Percentiles rank a stretch among this genome's conserved stretches.
These are phyloP conservation scores for Oreochromis grahami DNA, from an alignment of 2,797 vertebrate genomes.

Conservation along the genomic window DNA sequence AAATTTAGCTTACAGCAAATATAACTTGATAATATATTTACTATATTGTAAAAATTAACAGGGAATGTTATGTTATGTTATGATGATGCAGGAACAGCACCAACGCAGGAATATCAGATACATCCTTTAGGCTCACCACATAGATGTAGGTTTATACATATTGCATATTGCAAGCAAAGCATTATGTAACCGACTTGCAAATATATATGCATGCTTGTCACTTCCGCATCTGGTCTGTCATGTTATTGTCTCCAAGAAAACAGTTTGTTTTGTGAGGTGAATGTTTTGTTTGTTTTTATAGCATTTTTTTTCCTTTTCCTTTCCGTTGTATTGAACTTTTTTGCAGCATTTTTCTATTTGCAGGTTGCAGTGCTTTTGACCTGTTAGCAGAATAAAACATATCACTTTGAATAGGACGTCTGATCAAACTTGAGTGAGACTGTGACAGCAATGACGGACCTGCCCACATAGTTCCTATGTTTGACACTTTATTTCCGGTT, in stretches of 20 bases:
- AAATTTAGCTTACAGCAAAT: not conserved
- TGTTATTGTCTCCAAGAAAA: not conserved
- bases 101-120: not conserved
- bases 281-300: not conserved
- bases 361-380: not conserved
- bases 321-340: not conserved
- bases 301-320: accelerated
- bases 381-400: not conserved
- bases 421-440: not conserved
- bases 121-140: not conserved
- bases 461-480: accelerated
- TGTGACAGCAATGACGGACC: not conserved
- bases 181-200: accelerated
- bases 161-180: not conserved
- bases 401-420: not conserved
- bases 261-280: not conserved
- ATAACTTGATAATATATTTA: not conserved
- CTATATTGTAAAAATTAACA: not conserved
- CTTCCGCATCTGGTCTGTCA: accelerated
- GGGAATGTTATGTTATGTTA: not conserved
- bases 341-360: not conserved
- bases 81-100: not conserved
- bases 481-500: not conserved
- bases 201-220: not conserved
- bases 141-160: not conserved